phyloP scores from a whole-genome alignment of 2,113 vertebrate genomes.

The Tautogolabrus adspersus region DNA sequence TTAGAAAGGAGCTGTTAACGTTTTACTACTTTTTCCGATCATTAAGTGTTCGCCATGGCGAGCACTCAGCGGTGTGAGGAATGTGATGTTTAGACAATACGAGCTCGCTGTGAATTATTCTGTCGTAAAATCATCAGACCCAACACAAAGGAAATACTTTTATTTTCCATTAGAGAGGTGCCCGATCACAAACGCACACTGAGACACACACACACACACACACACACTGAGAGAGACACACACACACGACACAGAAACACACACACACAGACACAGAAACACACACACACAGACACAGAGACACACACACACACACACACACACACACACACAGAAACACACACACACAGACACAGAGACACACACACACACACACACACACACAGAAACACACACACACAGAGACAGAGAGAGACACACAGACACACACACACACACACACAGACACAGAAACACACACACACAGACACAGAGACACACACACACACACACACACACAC shows the following conservation, averaged over 20 bases:
- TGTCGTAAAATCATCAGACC: constrained; percentile 60
- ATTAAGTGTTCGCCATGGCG: constrained; percentile 58
- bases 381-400: no score
- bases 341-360: no score
- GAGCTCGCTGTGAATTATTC: constrained; percentile 63
- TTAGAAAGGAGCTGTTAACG: constrained; percentile 60
- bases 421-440: no score
- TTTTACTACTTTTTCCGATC: constrained; percentile 78
- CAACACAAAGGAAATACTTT: constrained; percentile 13
- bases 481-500: no score
- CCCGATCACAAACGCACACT: constrained; percentile 1
- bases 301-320: constrained; percentile 16
- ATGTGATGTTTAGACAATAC: constrained; percentile 71
- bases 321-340: no score
- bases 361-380: no score
- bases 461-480: no score
- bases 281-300: background rate
- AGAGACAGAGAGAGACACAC: no score
- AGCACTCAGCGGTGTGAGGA: constrained; percentile 57
- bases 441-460: no score
- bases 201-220: constrained; percentile 3
- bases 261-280: background rate
- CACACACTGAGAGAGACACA: no score
- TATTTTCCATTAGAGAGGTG: constrained; percentile 14
- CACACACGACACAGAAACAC: constrained; percentile 2